Evolutionary conservation across 2,888 invertebrate species (phyloP).

Genomic region (Poecilobothrus nobilitatus): DNA sequence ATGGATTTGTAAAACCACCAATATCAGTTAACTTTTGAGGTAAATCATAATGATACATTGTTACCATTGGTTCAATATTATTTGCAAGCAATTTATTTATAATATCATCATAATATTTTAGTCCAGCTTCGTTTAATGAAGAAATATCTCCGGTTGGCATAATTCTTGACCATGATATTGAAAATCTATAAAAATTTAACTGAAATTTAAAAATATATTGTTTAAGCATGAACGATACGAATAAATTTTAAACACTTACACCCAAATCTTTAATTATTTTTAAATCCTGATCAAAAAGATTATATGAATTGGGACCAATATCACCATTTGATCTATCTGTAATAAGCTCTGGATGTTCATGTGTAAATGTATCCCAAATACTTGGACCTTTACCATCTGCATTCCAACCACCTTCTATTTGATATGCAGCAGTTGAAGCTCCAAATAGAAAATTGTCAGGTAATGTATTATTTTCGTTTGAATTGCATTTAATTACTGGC

Average conservation of each 20-base stretch:
- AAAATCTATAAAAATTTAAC: slow-evolving; percentile 49
- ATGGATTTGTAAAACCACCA: slow-evolving; percentile 47
- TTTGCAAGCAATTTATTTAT: slow-evolving; percentile 53
- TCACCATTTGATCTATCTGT: slow-evolving; percentile 48
- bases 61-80: slow-evolving; percentile 54
- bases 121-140: slow-evolving; percentile 51
- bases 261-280: slow-evolving; percentile 45
- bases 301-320: slow-evolving; percentile 53
- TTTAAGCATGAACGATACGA: not conserved
- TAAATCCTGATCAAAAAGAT: slow-evolving; percentile 51
- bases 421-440: slow-evolving; percentile 33
- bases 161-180: slow-evolving; percentile 57
- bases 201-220: slow-evolving; percentile 16
- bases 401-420: slow-evolving; percentile 35
- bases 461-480: slow-evolving; percentile 22
- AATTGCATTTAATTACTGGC: too few relatives aligned
- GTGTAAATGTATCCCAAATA: slow-evolving; percentile 46
- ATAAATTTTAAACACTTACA: not conserved
- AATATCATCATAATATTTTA: slow-evolving; percentile 56
- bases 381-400: slow-evolving; percentile 46
- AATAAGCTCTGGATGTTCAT: slow-evolving; percentile 38
- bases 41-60: slow-evolving; percentile 51
- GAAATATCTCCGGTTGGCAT: slow-evolving; percentile 50
- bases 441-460: slow-evolving; percentile 31
- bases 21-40: slow-evolving; percentile 48